Evolutionary conservation across 2,888 invertebrate genomes (phyloP), one percentile per base, ranked within the genome.

Genomic region (Morpho helenor): DNA sequence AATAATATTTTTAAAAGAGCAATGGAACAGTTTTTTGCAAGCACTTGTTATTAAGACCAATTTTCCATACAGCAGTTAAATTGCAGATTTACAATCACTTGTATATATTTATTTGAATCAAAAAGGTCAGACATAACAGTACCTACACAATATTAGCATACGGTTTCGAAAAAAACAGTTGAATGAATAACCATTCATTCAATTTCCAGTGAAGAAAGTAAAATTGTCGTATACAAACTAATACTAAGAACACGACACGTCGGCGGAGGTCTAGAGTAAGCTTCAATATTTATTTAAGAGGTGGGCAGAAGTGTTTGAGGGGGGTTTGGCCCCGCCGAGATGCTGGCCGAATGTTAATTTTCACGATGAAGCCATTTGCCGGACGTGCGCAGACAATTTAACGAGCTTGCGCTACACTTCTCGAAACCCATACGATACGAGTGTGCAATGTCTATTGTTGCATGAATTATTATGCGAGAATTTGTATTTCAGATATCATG

Each of bases 341-440:
- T 82, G 86, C 84, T 81, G 80, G 63, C 74, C 81, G 87, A 86
- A 88, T 88, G 81, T 86, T 86, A 87, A 88, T 88, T 82, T 84
- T 72, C 79, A 82, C 87, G 80, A 87, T 87, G 84, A 83, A 86
- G 86, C 82, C 85, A 87, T 88, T 82, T 74, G 75, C 71, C 68
- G 79, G 71, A 87, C 87, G 88, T 87, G 87, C 77, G 68, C 64
- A 70, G 84, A 67, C 72, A 72, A 65, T 76, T 68, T 78, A 86
- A 87, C 79, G 82, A 87, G 73, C 75, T 65, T 67, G 66, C 73
- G 71, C 72, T 70, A 76, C 75, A 81, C 78, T 87, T 86, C 84
- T 83, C 74, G 76, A 84, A 87, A 87, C 72, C 71, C 72, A 80
- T 80, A 75, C 73, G 73, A 75, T 72, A 75, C 73, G 74, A 72